Evolutionary conservation across 2,113 vertebrate species (phyloP).

Genomic region (Drymodes brunneopygia): DNA sequence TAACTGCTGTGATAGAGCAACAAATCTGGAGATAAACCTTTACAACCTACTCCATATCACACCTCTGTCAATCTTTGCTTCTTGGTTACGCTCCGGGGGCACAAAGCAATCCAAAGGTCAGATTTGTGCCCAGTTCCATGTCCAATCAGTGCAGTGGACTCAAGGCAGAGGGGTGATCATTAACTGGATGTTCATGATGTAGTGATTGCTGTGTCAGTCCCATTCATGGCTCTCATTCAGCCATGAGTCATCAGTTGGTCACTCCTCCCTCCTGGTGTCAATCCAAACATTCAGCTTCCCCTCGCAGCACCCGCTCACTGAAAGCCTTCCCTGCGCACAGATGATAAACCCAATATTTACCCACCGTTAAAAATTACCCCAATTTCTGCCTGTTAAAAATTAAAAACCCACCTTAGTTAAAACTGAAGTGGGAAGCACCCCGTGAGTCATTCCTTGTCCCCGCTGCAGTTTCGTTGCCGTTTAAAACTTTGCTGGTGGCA

Average conservation of each 20-base stretch:
- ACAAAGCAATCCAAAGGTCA: not conserved
- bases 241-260: too few species aligned
- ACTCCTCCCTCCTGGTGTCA: not conserved
- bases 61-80: not conserved
- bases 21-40: not conserved
- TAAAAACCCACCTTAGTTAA: not conserved
- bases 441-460: accelerated
- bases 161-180: not conserved
- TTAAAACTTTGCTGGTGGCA: not conserved
- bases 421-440: not conserved
- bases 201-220: not conserved
- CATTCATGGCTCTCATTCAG: not conserved
- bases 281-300: not conserved
- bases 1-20: not conserved
- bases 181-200: not conserved
- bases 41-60: not conserved
- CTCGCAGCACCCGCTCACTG: not conserved
- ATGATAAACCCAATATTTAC: not conserved
- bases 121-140: accelerated
- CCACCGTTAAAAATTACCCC: not conserved
- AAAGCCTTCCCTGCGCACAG: not conserved
- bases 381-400: not conserved
- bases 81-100: not conserved
- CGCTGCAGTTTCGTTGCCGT: accelerated
- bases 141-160: not conserved